These are phyloP conservation scores for Caenorhabditis sp. DNA, from an alignment of 2,888 invertebrate genomes.

Conservation along the genomic window DNA sequence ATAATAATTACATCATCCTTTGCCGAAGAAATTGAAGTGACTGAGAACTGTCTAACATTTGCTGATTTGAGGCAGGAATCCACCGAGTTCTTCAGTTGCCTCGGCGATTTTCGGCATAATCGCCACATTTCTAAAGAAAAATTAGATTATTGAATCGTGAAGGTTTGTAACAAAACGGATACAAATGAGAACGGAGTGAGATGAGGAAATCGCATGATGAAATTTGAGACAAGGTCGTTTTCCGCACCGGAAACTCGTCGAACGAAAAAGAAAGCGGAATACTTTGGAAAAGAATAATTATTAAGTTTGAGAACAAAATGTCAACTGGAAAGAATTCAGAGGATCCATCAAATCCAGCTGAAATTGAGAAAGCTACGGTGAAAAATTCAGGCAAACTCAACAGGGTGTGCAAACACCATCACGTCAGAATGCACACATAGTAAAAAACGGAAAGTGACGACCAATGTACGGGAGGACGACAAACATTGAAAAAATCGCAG, in stretches of 20 bases:
- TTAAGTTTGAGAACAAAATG: too few relatives aligned
- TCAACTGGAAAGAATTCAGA: too few relatives aligned
- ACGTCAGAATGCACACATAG: constrained; percentile 31
- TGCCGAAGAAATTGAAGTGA: constrained; percentile 29
- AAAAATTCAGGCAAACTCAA: constrained; percentile 9
- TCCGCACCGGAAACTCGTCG: neutral
- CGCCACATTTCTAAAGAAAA: constrained; percentile 58
- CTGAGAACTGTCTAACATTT: constrained; percentile 35
- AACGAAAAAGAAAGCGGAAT: too few relatives aligned
- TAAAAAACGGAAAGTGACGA: too few relatives aligned
- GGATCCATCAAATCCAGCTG: neutral
- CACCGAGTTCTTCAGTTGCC: constrained; percentile 35
- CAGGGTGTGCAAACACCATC: constrained; percentile 27
- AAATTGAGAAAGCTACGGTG: constrained; percentile 14
- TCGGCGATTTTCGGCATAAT: constrained; percentile 65
- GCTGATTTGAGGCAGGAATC: constrained; percentile 30
- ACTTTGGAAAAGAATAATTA: too few relatives aligned
- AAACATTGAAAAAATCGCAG: too few relatives aligned
- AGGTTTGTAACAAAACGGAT: neutral
- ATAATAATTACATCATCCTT: constrained; percentile 55
- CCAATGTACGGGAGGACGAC: too few relatives aligned
- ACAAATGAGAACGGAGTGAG: neutral
- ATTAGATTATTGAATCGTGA: too few relatives aligned
- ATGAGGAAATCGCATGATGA: constrained; percentile 27
- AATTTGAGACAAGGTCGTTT: neutral